Percentiles rank a stretch among this genome's conserved stretches.
These are phyloP conservation scores for Glyptemys insculpta DNA, from an alignment of 2,797 vertebrate species.

Conservation along the genomic window DNA sequence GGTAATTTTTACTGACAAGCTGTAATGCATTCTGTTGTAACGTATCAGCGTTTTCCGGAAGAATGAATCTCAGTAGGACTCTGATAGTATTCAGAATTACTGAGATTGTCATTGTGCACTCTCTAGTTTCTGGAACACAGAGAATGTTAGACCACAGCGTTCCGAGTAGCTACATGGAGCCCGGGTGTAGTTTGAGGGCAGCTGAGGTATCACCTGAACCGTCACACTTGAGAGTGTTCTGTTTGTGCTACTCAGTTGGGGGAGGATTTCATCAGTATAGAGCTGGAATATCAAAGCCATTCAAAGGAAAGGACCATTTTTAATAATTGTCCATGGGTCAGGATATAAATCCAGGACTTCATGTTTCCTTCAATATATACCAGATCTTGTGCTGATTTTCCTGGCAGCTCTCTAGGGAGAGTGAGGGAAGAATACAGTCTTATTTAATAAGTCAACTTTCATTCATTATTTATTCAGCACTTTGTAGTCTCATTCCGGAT, in stretches of 20 bases:
- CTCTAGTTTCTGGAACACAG: neutral
- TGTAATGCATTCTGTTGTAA: neutral
- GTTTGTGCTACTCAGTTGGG: neutral
- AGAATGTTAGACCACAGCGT: neutral
- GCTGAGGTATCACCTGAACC: neutral
- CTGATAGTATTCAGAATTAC: neutral
- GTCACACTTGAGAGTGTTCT: neutral
- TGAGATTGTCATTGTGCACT: neutral
- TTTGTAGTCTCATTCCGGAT: neutral
- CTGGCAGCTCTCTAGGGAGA: neutral
- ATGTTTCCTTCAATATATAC: neutral
- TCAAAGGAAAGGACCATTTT: neutral
- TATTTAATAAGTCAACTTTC: neutral
- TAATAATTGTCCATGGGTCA: neutral
- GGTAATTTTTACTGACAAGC: neutral
- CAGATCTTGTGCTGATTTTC: neutral
- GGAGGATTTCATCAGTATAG: neutral
- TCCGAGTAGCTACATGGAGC: neutral
- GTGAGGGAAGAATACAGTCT: neutral
- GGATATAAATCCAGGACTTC: neutral
- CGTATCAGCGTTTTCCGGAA: neutral
- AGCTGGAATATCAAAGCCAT: neutral
- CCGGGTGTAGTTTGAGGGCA: neutral
- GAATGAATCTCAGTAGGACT: neutral
- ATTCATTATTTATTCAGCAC: neutral